phyloP scores from a whole-genome alignment of 2,888 invertebrate species.

The Mystacides longicornis region DNA sequence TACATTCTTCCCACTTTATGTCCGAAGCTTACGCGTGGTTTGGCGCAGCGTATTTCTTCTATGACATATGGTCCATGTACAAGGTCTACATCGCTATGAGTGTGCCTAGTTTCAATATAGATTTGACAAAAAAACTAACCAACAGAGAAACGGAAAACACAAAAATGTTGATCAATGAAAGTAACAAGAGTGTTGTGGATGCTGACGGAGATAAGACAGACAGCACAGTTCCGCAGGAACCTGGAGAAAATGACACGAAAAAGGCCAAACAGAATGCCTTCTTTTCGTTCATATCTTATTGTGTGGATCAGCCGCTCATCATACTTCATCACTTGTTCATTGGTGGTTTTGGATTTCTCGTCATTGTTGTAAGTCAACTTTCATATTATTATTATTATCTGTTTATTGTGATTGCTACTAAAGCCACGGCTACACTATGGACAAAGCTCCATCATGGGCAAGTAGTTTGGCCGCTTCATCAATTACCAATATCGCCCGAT shows the following conservation, averaged over 20 bases:
- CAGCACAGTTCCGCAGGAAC: background rate
- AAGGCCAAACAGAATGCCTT: background rate
- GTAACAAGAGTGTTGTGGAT: background rate
- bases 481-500: no score
- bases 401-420: no score
- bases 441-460: no score
- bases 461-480: no score
- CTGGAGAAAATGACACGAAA: background rate
- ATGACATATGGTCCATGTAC: conserved; percentile 76
- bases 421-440: no score
- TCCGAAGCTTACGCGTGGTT: conserved; percentile 75
- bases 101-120: background rate
- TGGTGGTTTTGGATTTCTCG: conserved; percentile 65
- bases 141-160: background rate
- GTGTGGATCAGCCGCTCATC: conserved; percentile 59
- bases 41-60: conserved; percentile 71
- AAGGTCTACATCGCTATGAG: conserved; percentile 48
- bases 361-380: conserved; percentile 61
- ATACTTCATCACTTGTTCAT: conserved; percentile 69
- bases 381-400: no score
- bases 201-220: conserved; percentile 1
- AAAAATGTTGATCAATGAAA: no score
- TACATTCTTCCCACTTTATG: conserved; percentile 61
- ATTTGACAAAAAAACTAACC: background rate
- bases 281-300: conserved; percentile 45